Base-by-base conservation (phyloP, 2,888 invertebrate species). In the Chrysina gloriosa region DNA sequence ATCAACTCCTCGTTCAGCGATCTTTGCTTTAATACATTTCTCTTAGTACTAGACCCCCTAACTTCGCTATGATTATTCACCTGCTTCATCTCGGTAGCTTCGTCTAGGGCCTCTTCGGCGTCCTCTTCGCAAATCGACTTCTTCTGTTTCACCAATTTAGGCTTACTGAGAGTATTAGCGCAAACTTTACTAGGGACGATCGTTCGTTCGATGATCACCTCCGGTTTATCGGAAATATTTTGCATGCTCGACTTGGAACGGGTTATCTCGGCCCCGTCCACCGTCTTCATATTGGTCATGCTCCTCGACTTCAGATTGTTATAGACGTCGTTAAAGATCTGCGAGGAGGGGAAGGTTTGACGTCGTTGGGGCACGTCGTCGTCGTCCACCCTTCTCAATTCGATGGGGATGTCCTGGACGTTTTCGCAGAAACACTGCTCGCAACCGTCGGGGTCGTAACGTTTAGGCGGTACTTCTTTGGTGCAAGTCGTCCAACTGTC, bases 1-100 rank as follows among this genome's bases (percentile, higher is more conserved):
- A 95, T 94, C 9, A 95, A 84, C 79, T 95, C 95, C 80, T 95
- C 95, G 78, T 95, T 95, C 69, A 96, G 86, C 1, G 95, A 95
- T 71, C 93, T 91, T 81, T 96, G 95, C 78, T 96, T 93, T 71
- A 89, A 85, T 4, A 92, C 90, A 25, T 88, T 89, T 34, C 88
- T 88, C 74, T 87, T 85, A 23, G 75, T 69, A 42, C 54, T 39
- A 5, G 58, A 34, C 16, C 29, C 50, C 16, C 36, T 42, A 9
- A 45, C 54, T 36, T 69, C 66, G 11, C 36, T 66, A 11, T 66
- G 50, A 45, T 69, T 63, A 67, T 56, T 68, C 7, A 71, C 67
- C 72, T 86, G 87, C 78, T 88, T 88, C 88, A 91, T 91, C 79
- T 92, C 92, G 14, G 89, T 89, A 1, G 88, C 88, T 78, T 89